Evolutionary conservation across 2,113 vertebrate species (phyloP), one percentile per base, ranked within the genome.

Genomic region (Pomatorhinus ruficollis): DNA sequence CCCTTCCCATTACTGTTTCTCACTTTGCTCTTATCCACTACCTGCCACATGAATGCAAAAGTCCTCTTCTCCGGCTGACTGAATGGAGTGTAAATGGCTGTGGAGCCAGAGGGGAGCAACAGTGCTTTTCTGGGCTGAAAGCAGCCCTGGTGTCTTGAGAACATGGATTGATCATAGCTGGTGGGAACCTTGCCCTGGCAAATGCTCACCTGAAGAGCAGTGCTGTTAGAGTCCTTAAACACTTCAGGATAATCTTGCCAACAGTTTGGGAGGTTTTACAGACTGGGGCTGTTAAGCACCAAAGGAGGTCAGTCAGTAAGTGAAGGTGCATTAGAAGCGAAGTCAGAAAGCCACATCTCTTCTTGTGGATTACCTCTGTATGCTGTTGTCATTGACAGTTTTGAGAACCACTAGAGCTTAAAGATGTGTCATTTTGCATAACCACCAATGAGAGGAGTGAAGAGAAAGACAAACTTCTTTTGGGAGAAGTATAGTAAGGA

Each of bases 371-470:
- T 85, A 64, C 50, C 42, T 90, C 79, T 77, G 35, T n/a, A 19
- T 15, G 25, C 52, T 86, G 68, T 63, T 90, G 76, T 71, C 28
- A 4, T 63, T 53, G 75, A 70, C 57, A 71, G 42, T 57, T 95
- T 71, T 42, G 47, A 63, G 59, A 85, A 63, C 21, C 16, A 13
- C 22, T 85, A 14, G 42, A 63, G 39, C 68, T 86, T 86, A 63
- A 53, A 81, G 33, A 60, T 31, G 19, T 89, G 77, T 81, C 68
- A 81, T 80, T 88, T 95, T 95, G 83, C 31, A 68, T 92, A 89
- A 91, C 27, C 22, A 44, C 30, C 2, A 52, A 18, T 15, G 6
- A 83, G 39, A 83, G n/a, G 18, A 54, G 39, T 24, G 9, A 90
- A 56, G 44, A 44, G 63, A 92, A 81, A 45, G 35, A 83, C 69